phyloP scores from a whole-genome alignment of 2,113 vertebrate species.

The Peucedramus taeniatus region DNA sequence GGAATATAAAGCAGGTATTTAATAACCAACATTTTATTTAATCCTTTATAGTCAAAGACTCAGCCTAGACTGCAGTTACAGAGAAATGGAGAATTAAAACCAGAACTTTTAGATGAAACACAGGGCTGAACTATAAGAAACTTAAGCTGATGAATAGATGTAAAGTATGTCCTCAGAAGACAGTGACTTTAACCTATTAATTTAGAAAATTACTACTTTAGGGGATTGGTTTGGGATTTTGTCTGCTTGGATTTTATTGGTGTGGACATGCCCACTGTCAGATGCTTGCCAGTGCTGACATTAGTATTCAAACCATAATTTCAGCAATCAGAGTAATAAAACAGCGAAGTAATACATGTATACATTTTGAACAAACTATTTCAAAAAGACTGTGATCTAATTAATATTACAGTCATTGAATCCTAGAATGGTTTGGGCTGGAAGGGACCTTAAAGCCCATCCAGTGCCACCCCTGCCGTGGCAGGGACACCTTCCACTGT shows the following conservation, averaged over 20 bases:
- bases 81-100: background rate
- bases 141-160: background rate
- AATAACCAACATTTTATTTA: background rate
- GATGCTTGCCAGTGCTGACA: background rate
- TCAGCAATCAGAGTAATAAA: background rate
- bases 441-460: background rate
- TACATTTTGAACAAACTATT: background rate
- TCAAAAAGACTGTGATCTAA: background rate
- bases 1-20: background rate
- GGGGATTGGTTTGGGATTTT: background rate
- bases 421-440: background rate
- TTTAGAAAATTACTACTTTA: background rate
- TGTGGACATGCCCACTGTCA: background rate
- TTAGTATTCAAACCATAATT: background rate
- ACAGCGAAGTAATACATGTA: accelerated
- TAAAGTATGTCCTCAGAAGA: background rate
- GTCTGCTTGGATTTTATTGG: background rate
- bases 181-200: background rate
- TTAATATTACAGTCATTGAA: background rate
- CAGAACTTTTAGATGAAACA: background rate
- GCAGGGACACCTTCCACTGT: accelerated
- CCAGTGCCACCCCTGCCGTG: background rate
- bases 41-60: background rate
- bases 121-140: background rate
- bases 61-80: background rate